Evolutionary conservation across 2,888 invertebrate species (phyloP).

Genomic region (Conus canariensis): DNA sequence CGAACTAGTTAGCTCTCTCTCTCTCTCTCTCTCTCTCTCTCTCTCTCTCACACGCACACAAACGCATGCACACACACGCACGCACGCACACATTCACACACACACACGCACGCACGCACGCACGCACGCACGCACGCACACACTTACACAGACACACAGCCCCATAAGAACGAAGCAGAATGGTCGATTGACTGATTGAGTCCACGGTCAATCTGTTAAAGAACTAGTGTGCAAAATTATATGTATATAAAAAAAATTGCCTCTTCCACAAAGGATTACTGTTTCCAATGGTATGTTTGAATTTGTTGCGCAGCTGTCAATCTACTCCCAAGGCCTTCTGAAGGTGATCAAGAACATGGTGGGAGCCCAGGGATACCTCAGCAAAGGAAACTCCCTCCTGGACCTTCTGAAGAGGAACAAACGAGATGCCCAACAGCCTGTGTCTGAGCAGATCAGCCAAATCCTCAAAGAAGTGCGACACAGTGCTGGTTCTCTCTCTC

Average conservation of each 20-base stretch:
- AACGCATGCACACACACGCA: background rate
- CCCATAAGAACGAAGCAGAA: too few relatives aligned
- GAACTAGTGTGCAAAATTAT: too few relatives aligned
- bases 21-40: background rate
- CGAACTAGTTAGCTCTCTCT: background rate
- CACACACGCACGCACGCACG: too few relatives aligned
- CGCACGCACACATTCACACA: background rate
- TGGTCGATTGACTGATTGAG: too few relatives aligned
- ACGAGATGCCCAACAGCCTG: background rate
- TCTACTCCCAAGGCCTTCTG: constrained; percentile 53
- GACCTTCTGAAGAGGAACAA: constrained; percentile 42
- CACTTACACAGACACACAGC: too few relatives aligned
- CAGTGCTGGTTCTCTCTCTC: background rate
- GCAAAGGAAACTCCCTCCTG: constrained; percentile 46
- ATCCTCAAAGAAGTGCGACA: constrained; percentile 39
- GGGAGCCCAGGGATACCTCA: constrained; percentile 48
- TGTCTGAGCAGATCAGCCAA: constrained; percentile 26
- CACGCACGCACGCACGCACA: too few relatives aligned
- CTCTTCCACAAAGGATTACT: too few relatives aligned
- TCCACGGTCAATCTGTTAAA: too few relatives aligned
- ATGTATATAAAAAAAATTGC: too few relatives aligned
- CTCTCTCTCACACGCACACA: background rate
- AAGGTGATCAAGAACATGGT: constrained; percentile 50
- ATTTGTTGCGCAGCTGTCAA: background rate
- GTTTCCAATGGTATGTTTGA: too few relatives aligned